These are phyloP conservation scores for Lindbergichthys nudifrons DNA, from an alignment of 2,797 vertebrate species.

Conservation along the genomic window DNA sequence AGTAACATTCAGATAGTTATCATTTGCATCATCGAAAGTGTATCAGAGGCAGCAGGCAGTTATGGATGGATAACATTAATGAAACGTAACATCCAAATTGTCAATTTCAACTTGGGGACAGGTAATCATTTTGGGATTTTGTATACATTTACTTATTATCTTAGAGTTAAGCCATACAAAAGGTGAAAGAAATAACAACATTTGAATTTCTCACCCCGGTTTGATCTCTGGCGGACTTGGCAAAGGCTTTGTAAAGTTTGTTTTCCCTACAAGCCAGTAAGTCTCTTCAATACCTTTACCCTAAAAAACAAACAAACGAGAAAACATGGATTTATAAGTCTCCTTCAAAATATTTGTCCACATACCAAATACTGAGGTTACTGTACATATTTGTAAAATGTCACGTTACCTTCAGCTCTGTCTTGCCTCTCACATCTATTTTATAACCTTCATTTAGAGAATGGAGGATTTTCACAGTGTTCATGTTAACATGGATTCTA, in stretches of 20 bases:
- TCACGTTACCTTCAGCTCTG: slow-evolving; percentile 84
- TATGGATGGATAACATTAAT: not conserved
- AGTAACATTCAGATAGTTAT: slow-evolving; percentile 54
- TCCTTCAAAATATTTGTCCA: not conserved
- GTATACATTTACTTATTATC: not conserved
- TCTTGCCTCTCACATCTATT: slow-evolving; percentile 86
- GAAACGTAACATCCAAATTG: not conserved
- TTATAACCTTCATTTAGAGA: slow-evolving; percentile 87
- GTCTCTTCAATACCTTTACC: slow-evolving; percentile 90
- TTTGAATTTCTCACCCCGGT: slow-evolving; percentile 82
- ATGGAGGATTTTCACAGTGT: slow-evolving; percentile 85
- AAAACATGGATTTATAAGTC: not conserved
- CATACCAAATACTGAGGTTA: not conserved
- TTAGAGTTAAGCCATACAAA: not conserved
- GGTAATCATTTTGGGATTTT: not conserved
- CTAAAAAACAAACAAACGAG: slow-evolving; percentile 53
- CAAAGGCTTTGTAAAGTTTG: slow-evolving; percentile 85
- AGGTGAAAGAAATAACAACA: not conserved
- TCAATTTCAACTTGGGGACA: not conserved
- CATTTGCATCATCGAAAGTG: slow-evolving; percentile 28
- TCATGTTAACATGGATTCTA: slow-evolving; percentile 88
- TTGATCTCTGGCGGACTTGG: slow-evolving; percentile 87
- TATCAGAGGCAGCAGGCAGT: slow-evolving; percentile 8
- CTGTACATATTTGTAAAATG: not conserved
- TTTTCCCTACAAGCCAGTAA: slow-evolving; percentile 88